phyloP scores from a whole-genome alignment of 2,797 vertebrate species.

The Leptoclinus maculatus region DNA sequence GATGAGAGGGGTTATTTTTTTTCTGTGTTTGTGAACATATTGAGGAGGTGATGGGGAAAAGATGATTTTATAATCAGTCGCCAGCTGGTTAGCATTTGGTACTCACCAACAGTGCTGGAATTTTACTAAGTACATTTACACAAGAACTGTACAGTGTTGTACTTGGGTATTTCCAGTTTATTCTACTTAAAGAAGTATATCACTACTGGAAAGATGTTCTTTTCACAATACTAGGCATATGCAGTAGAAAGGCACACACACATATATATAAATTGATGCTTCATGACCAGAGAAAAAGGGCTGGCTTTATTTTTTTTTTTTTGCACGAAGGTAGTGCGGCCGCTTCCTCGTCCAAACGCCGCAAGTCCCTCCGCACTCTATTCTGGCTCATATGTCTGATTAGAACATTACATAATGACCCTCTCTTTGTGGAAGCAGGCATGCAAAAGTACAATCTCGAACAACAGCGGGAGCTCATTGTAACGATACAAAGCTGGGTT shows the following conservation, averaged over 20 bases:
- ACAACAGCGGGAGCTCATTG: too few relatives aligned
- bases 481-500: too few relatives aligned
- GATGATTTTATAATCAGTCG: slow-evolving; percentile 68
- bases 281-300: background rate
- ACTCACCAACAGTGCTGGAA: background rate
- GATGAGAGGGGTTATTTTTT: slow-evolving; percentile 78
- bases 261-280: background rate
- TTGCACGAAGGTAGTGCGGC: background rate
- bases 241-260: background rate
- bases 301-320: background rate
- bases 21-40: slow-evolving; percentile 76
- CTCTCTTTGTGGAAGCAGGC: too few relatives aligned
- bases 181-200: background rate
- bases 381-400: background rate
- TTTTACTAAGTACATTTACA: background rate
- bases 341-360: too few relatives aligned
- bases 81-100: slow-evolving; percentile 35
- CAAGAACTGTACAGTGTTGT: background rate
- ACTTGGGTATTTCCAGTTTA: background rate
- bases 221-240: background rate
- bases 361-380: background rate
- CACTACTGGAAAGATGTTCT: background rate
- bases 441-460: too few relatives aligned
- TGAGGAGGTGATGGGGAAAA: slow-evolving; percentile 70
- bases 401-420: background rate